A percentile compares a stretch with the other conserved stretches of the same genome.
These are phyloP conservation scores for Ceratina calcarata DNA, from an alignment of 1,140 invertebrate genomes.

Conservation along the genomic window DNA sequence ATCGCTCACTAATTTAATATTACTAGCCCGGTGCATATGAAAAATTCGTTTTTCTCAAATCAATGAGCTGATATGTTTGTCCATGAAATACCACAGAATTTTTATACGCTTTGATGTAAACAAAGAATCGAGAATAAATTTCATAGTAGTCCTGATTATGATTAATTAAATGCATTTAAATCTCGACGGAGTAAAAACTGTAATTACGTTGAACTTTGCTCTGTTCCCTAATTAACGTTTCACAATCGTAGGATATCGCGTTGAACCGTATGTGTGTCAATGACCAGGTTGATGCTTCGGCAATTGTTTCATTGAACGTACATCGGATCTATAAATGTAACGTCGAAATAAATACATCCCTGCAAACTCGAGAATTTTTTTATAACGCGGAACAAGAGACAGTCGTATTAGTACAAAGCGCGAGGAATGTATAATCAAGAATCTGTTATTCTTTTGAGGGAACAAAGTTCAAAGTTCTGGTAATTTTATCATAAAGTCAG, in stretches of 20 bases:
- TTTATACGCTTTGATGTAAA: too few species aligned
- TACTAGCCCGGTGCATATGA: background rate
- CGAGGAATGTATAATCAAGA: too few species aligned
- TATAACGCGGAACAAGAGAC: too few species aligned
- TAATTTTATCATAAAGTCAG: background rate
- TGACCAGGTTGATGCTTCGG: too few species aligned
- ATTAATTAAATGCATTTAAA: background rate
- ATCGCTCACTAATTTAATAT: background rate
- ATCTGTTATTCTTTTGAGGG: background rate
- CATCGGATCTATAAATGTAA: background rate
- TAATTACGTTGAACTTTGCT: background rate
- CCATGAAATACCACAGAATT: too few species aligned
- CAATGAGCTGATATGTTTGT: too few species aligned
- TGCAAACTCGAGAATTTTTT: too few species aligned
- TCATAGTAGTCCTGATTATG: too few species aligned
- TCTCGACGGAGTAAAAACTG: background rate
- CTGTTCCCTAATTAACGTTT: background rate
- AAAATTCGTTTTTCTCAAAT: background rate
- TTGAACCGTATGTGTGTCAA: background rate
- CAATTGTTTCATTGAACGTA: background rate
- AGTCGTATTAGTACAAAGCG: too few species aligned
- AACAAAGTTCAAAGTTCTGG: slow-evolving; percentile 9
- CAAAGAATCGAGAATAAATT: too few species aligned
- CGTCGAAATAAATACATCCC: too few species aligned
- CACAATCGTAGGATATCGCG: background rate